Percentiles rank a stretch among this genome's conserved stretches.
These are phyloP conservation scores for Calosoma granatense DNA, from an alignment of 1,140 invertebrate species.

Conservation along the genomic window DNA sequence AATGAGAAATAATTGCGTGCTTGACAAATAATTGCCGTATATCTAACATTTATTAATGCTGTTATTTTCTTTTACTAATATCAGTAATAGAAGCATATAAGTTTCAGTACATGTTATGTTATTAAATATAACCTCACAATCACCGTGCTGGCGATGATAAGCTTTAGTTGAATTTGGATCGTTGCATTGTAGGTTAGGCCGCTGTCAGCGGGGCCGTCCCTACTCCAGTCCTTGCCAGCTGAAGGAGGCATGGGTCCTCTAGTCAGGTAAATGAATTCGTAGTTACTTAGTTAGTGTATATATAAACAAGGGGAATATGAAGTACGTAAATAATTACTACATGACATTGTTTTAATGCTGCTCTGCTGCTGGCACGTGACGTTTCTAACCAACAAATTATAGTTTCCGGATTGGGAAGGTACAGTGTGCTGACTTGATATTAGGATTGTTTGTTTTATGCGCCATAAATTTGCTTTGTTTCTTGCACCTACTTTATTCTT, in stretches of 20 bases:
- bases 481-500: conserved; percentile 40
- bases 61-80: no score
- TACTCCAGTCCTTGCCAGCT: conserved; percentile 40
- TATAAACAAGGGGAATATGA: no score
- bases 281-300: no score
- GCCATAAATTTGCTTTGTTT: conserved; percentile 53
- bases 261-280: conserved; percentile 39
- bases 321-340: no score
- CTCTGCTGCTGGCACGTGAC: conserved; percentile 28
- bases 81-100: no score
- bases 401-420: conserved; percentile 62
- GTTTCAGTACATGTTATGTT: no score
- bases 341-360: conserved; percentile 13
- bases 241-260: conserved; percentile 41
- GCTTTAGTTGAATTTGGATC: no score
- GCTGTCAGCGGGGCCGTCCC: conserved; percentile 45
- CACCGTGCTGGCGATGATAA: no score
- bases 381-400: conserved; percentile 24
- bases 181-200: conserved; percentile 52
- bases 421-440: conserved; percentile 55
- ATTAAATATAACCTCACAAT: no score
- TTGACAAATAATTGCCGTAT: no score
- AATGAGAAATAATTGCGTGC: no score
- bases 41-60: no score
- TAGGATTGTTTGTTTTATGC: conserved; percentile 52